These are phyloP conservation scores for Stenichneumon culpator DNA, from an alignment of 2,888 invertebrate species.

Conservation along the genomic window DNA sequence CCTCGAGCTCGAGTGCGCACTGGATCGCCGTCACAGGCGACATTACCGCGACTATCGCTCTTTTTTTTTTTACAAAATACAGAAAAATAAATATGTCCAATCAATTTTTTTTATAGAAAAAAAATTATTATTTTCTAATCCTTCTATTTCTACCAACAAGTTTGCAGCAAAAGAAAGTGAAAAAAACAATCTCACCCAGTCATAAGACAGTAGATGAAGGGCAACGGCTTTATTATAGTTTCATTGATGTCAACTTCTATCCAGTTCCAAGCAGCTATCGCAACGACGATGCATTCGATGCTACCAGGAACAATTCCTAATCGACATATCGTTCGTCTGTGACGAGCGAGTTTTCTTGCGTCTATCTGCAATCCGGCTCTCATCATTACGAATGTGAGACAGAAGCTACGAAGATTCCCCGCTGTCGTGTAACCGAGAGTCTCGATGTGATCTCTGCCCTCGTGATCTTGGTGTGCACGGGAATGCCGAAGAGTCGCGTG, in stretches of 20 bases:
- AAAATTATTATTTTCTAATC: not conserved
- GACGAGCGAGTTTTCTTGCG: slow-evolving; percentile 61
- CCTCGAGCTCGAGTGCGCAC: slow-evolving; percentile 75
- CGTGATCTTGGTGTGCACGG: not conserved
- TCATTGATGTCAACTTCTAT: slow-evolving; percentile 54
- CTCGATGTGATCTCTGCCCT: not conserved
- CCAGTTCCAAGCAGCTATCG: slow-evolving; percentile 61
- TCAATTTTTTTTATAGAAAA: not conserved
- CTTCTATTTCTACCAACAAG: not conserved
- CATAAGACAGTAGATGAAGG: slow-evolving; percentile 56
- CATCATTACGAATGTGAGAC: slow-evolving; percentile 65
- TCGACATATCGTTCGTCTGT: slow-evolving; percentile 56
- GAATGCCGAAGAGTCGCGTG: not conserved
- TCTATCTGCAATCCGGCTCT: slow-evolving; percentile 63
- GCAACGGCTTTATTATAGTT: slow-evolving; percentile 43
- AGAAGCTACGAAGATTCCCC: slow-evolving; percentile 59
- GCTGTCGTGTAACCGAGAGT: slow-evolving; percentile 43
- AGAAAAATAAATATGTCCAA: not conserved
- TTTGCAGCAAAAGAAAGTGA: not conserved
- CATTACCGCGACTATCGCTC: slow-evolving; percentile 66
- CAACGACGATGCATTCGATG: slow-evolving; percentile 58
- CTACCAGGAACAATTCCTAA: slow-evolving; percentile 62
- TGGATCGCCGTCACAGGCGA: slow-evolving; percentile 65
- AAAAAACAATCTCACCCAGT: slow-evolving; percentile 35
- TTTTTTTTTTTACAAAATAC: slow-evolving; percentile 35